A percentile compares a stretch with the other conserved stretches of the same genome.
phyloP scores from a whole-genome alignment of 2,113 vertebrate genomes.

The Odobenus rosmarus region DNA sequence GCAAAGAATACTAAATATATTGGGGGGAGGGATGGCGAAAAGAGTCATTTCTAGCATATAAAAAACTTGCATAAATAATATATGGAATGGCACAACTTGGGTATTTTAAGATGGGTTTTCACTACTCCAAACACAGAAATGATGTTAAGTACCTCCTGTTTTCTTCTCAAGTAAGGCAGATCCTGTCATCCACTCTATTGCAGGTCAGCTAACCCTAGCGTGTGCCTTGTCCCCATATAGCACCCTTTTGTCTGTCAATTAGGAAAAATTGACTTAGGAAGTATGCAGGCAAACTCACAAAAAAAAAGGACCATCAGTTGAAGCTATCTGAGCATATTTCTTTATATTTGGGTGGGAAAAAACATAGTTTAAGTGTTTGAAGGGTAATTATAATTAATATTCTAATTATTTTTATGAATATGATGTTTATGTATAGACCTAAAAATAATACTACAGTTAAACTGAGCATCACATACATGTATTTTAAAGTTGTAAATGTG shows the following conservation, averaged over 20 bases:
- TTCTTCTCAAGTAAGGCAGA: background rate
- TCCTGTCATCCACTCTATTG: background rate
- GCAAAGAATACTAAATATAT: background rate
- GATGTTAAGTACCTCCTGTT: background rate
- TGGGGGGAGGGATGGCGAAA: accelerated
- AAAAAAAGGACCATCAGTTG: background rate
- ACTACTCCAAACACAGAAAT: background rate
- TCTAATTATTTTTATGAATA: background rate
- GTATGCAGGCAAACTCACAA: accelerated
- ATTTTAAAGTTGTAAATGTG: background rate
- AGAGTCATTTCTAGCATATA: background rate
- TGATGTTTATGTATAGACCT: background rate
- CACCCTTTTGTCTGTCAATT: background rate
- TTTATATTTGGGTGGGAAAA: background rate
- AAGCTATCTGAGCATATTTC: background rate
- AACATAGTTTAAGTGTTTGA: background rate
- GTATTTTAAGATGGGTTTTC: background rate
- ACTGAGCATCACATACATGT: background rate
- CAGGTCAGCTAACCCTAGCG: background rate
- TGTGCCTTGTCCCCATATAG: accelerated
- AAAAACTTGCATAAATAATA: background rate
- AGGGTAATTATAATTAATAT: background rate
- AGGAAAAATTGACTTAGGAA: background rate
- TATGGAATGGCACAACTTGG: background rate
- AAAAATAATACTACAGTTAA: background rate